Evolutionary conservation across 2,888 invertebrate species (phyloP), one percentile per base, ranked within the genome.

Genomic region (Notodonta ziczac): DNA sequence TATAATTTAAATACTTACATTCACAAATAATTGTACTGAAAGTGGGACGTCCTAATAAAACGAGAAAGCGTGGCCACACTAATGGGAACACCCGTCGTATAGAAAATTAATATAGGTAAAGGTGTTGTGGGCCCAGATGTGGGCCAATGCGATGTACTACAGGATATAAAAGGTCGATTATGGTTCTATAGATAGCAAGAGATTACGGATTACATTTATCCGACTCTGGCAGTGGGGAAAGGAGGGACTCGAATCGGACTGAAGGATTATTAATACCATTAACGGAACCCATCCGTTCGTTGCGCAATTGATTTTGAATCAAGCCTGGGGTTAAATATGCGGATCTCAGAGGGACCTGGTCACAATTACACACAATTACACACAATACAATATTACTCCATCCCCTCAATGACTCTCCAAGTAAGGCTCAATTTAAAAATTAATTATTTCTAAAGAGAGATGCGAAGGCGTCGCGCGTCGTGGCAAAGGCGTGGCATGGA

Each of bases 231-330:
- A 3, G 42, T 10, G 4, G 9, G 9, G 42, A 42, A 35, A 35
- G 35, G 35, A 35, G 35, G 35, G 35, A n/a, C n/a, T n/a, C 77
- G 73, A 74, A 72, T 67, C 70, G 73, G 32, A 63, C 67, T 74
- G 70, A 72, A 74, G 65, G 63, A 61, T 60, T 76, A 76, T 75
- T 77, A 78, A 80, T 80, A 77, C 65, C 68, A 61, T 57, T 76
- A 77, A 71, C 75, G 66, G 74, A 69, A 9, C 44, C 57, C 53
- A 67, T 64, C 63, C 60, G 65, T 69, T 64, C 62, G 67, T 66
- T 61, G 65, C 63, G 63, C 61, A 58, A 70, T 77, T 76, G 70
- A 77, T 78, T 77, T 39, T 14, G n/a, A 54, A 24, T 53, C 5
- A 13, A 35, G 53, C n/a, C 42, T 42, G 12, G 8, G 42, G 42